Conservation (phyloP, 2,888 invertebrate species). For the Lithosia quadra region DNA sequence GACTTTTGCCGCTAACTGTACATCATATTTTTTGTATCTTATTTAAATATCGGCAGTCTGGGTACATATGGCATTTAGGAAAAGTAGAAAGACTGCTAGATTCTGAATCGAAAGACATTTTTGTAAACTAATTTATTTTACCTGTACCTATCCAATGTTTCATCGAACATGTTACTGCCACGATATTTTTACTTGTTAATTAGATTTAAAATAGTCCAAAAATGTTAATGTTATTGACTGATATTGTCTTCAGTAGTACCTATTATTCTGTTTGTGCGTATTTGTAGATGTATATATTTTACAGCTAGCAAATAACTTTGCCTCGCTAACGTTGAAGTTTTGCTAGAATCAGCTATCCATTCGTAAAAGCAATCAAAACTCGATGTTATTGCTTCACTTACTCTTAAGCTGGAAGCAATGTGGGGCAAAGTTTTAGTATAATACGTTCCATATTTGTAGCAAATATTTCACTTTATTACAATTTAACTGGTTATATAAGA, state of each 20-base stretch:
- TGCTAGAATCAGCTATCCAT: background rate
- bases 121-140: background rate
- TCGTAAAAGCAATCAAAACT: too few relatives aligned
- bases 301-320: background rate
- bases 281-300: background rate
- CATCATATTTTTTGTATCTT: background rate
- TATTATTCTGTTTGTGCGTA: background rate
- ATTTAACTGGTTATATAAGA: background rate
- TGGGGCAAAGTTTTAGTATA: background rate
- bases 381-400: too few relatives aligned
- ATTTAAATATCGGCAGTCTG: background rate
- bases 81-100: background rate
- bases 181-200: constrained; percentile 14
- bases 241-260: background rate
- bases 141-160: background rate
- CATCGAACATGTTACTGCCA: constrained; percentile 12
- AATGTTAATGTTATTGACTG: constrained; percentile 1
- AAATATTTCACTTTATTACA: background rate
- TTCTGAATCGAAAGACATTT: background rate
- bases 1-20: too few relatives aligned
- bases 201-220: background rate
- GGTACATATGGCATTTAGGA: background rate
- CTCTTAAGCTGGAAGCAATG: background rate
- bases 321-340: background rate
- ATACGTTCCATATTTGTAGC: background rate